Percentiles rank a stretch among this genome's conserved stretches.
Conservation (phyloP, 2,888 invertebrate genomes). For the Epistrophe eligans region DNA sequence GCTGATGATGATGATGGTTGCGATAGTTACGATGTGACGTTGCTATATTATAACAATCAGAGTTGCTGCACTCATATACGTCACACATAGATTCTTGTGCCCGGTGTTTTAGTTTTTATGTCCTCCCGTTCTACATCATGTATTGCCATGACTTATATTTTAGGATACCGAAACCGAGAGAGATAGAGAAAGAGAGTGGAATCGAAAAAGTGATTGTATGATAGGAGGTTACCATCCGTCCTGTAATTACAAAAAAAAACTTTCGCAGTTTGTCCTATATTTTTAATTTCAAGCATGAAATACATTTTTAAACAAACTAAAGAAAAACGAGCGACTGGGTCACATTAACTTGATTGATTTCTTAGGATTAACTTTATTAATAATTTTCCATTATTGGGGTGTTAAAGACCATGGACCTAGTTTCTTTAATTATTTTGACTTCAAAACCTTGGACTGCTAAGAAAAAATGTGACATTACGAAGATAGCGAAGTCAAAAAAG, state of each 20-base stretch:
- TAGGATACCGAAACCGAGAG: conserved; percentile 38
- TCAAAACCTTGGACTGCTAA: too few relatives aligned
- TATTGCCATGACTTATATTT: conserved; percentile 4
- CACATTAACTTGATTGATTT: too few relatives aligned
- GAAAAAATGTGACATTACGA: too few relatives aligned
- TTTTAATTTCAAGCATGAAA: too few relatives aligned
- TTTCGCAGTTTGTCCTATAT: too few relatives aligned
- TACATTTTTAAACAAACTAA: too few relatives aligned
- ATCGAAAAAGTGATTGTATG: conserved; percentile 63
- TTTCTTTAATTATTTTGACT: too few relatives aligned
- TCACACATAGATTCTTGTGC: conserved; percentile 52
- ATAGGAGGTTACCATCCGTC: conserved; percentile 57
- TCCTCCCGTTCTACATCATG: conserved; percentile 23
- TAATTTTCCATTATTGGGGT: too few relatives aligned
- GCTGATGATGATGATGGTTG: conserved; percentile 52
- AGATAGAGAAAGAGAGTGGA: conserved; percentile 47
- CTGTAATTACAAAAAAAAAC: not conserved
- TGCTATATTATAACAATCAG: conserved; percentile 48
- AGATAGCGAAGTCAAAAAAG: too few relatives aligned
- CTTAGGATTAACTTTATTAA: too few relatives aligned
- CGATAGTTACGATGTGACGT: conserved; percentile 56
- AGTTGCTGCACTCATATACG: conserved; percentile 56
- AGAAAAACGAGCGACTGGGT: too few relatives aligned
- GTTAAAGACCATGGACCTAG: too few relatives aligned
- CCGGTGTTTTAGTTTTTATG: conserved; percentile 45